Evolutionary conservation across 2,888 invertebrate species (phyloP).

Genomic region (Silvanus unidentatus): DNA sequence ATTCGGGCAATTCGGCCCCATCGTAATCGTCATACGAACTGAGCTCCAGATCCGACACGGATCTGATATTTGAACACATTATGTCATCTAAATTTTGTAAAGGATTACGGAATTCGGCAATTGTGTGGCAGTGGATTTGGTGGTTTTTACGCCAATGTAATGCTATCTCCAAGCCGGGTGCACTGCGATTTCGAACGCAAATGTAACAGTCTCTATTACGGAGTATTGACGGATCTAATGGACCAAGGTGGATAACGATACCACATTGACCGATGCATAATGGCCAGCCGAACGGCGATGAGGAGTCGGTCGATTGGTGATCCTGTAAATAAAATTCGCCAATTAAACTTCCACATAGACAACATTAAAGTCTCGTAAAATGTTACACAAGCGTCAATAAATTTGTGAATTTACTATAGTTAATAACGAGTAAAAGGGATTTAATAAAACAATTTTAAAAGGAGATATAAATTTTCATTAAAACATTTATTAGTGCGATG

Average conservation of each 20-base stretch:
- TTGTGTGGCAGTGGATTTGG: constrained; percentile 35
- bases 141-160: constrained; percentile 39
- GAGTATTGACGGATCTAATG: constrained; percentile 55
- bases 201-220: constrained; percentile 61
- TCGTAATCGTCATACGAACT: constrained; percentile 36
- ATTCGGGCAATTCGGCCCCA: constrained; percentile 55
- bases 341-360: background rate
- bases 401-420: no score
- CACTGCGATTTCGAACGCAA: constrained; percentile 46
- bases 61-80: constrained; percentile 40
- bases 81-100: constrained; percentile 35
- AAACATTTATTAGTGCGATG: no score
- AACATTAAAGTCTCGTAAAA: background rate
- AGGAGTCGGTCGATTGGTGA: constrained; percentile 45
- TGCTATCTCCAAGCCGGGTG: constrained; percentile 32
- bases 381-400: no score
- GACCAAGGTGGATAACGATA: constrained; percentile 58
- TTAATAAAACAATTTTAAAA: no score
- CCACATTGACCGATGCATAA: constrained; percentile 57
- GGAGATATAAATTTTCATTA: no score
- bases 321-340: constrained; percentile 50
- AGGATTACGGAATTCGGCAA: constrained; percentile 38
- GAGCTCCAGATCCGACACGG: constrained; percentile 39
- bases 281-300: constrained; percentile 60
- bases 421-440: no score